Evolutionary conservation across 2,888 invertebrate species (phyloP), one percentile per base, ranked within the genome.

Genomic region (Luperina testacea): DNA sequence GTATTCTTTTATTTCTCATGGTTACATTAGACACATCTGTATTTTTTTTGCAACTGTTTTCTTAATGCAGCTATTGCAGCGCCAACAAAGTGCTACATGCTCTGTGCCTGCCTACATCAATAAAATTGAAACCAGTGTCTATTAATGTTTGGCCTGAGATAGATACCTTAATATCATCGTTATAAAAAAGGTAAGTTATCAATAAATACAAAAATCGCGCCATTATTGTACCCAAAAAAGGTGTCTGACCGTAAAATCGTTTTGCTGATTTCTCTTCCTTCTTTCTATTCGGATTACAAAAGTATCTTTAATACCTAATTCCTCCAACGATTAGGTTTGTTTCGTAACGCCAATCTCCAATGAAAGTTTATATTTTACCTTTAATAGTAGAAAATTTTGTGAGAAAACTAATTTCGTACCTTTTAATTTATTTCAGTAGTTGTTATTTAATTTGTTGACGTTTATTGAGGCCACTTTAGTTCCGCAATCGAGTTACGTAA

Each of bases 271-370:
- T 87, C 87, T 75, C 72, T 86, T 84, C 27, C 42, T 38, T 85
- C 71, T 72, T 80, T 77, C 63, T 65, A 65, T 72, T 78, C 63
- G 13, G 17, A 72, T 72, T 65, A 70, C 68, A 81, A 79, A 82
- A 87, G 72, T 64, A 69, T 78, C 57, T 67, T 70, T 75, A 68
- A 71, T 57, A 76, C 61, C 72, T 88, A 77, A 85, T 85, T 72
- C 72, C 63, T 59, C 15, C 32, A 63, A 20, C 77, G 70, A 80
- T 84, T 80, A 81, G 15, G 72, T 61, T 63, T 75, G 78, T 85
- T 82, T 80, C 81, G 86, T 84, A 86, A 85, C 68, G 65, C 24
- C 76, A 82, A 89, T 89, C 65, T 78, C 72, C 24, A 74, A 81
- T 13, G 84, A 87, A 85, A 88, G 81, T 75, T 48, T 2, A 76